phyloP scores from a whole-genome alignment of 2,888 invertebrate genomes.

The Dioctria linearis region DNA sequence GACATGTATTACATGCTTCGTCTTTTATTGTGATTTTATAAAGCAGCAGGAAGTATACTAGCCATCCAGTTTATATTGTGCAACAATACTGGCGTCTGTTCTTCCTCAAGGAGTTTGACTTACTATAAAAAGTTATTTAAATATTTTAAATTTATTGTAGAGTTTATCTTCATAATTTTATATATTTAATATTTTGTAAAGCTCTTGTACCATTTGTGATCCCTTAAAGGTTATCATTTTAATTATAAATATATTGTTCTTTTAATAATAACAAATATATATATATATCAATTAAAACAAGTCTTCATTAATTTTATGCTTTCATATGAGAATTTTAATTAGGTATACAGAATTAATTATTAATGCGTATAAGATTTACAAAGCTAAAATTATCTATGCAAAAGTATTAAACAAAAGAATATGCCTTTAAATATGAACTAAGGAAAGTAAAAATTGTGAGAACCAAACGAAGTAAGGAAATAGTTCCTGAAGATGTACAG shows the following conservation, averaged over 20 bases:
- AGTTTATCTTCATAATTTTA: conserved; percentile 42
- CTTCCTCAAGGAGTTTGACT: conserved; percentile 23
- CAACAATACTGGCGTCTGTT: too few species aligned
- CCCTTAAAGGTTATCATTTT: conserved; percentile 63
- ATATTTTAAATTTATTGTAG: conserved; percentile 20
- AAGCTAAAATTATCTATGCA: too few species aligned
- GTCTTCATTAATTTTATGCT: conserved; percentile 24
- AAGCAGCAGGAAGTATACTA: background rate
- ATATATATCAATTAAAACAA: conserved; percentile 44
- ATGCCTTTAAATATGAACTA: too few species aligned
- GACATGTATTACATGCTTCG: background rate
- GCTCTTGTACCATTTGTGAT: conserved; percentile 63
- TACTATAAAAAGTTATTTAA: conserved; percentile 32
- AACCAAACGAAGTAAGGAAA: too few species aligned
- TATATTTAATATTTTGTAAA: conserved; percentile 61
- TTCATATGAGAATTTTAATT: conserved; percentile 3
- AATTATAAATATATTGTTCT: conserved; percentile 60
- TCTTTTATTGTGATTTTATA: background rate
- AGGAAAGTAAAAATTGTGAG: too few species aligned
- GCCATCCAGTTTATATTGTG: background rate
- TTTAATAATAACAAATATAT: conserved; percentile 56
- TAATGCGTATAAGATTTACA: too few species aligned
- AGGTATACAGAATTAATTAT: background rate
- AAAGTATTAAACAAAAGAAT: too few species aligned
- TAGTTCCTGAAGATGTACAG: too few species aligned